Evolutionary conservation across 64 coral and sea anemone species (phyloP).

Genomic region (Montipora sp.): DNA sequence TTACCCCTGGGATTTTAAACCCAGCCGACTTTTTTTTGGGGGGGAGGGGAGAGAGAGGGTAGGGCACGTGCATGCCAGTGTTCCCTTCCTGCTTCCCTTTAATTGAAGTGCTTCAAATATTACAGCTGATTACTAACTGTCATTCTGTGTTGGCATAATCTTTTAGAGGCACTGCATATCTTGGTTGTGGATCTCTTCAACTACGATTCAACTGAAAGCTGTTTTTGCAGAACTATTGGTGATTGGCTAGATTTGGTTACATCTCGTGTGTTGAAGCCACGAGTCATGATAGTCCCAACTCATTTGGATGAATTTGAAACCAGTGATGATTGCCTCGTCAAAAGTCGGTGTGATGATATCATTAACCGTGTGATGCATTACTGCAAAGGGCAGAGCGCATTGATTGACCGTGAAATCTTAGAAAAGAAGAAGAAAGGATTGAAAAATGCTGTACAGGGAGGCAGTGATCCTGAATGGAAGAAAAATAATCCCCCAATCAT

Average conservation of each 20-base stretch:
- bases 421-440: conserved; percentile 38
- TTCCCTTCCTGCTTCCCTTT: no score
- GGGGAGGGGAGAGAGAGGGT: no score
- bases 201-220: conserved; percentile 54
- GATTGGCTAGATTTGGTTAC: conserved; percentile 86
- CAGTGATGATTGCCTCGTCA: conserved; percentile 28
- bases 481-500: conserved; percentile 69
- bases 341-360: conserved; percentile 71
- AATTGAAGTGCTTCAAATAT: no score
- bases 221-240: conserved; percentile 79
- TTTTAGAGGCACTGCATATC: conserved; percentile 78
- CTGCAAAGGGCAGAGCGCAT: conserved; percentile 16
- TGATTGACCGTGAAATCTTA: conserved; percentile 65
- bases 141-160: background rate
- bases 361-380: conserved; percentile 56
- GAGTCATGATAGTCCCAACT: conserved; percentile 86
- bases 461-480: conserved; percentile 9
- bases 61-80: no score
- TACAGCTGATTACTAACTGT: no score
- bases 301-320: conserved; percentile 74
- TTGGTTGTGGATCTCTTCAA: conserved; percentile 81
- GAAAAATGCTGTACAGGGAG: conserved; percentile 22
- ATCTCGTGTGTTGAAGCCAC: conserved; percentile 70
- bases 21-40: no score
- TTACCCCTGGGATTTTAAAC: no score